Conservation (phyloP, 2,797 vertebrate species). For the Schizothorax lantsangensis region DNA sequence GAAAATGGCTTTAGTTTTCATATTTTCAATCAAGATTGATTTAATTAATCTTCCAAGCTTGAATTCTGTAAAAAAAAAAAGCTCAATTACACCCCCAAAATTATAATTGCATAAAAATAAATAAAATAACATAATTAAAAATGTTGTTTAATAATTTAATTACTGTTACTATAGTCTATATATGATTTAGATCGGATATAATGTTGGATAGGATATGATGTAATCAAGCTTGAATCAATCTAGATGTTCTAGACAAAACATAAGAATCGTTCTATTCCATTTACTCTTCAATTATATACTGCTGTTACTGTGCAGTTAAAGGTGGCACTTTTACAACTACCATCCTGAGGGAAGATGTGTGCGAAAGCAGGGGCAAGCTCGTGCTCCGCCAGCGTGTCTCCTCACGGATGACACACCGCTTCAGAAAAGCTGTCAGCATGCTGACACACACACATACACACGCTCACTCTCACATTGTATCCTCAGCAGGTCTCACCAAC, state of each 20-base stretch:
- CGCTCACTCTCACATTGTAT: constrained; percentile 40
- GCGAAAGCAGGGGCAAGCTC: constrained; percentile 2
- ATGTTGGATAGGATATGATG: neutral
- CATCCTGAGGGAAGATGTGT: constrained; percentile 25
- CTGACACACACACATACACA: constrained; percentile 42
- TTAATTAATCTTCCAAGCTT: neutral
- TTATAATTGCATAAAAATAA: neutral
- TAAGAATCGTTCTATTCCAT: neutral
- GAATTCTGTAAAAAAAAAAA: neutral
- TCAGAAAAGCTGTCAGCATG: constrained; percentile 41
- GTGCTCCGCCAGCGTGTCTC: constrained; percentile 33
- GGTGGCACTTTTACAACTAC: constrained; percentile 18
- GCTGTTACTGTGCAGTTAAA: constrained; percentile 14
- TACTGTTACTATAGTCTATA: neutral
- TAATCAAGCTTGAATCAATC: neutral
- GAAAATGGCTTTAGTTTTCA: neutral
- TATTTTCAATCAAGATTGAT: neutral
- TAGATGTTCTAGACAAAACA: constrained; percentile 9
- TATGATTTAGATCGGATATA: neutral
- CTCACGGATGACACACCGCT: constrained; percentile 42
- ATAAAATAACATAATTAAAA: neutral
- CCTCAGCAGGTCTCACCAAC: constrained; percentile 40
- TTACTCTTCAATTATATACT: constrained; percentile 3
- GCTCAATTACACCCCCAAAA: neutral
- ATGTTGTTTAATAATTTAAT: neutral